Conservation (phyloP, 2,113 vertebrate genomes). For the Gila orcuttii region DNA sequence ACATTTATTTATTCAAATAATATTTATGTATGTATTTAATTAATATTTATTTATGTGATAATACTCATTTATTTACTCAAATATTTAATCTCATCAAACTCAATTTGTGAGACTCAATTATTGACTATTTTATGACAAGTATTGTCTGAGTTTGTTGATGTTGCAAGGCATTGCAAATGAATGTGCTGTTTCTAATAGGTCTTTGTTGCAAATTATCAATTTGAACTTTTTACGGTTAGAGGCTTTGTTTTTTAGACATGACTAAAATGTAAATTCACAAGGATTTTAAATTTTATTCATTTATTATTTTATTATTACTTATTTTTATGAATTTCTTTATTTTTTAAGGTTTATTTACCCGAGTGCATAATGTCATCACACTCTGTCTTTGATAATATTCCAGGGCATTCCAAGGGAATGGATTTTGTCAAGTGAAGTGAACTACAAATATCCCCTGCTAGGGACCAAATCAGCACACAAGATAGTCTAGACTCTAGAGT, state of each 20-base stretch:
- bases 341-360: too few species aligned
- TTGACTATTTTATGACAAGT: background rate
- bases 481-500: background rate
- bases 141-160: background rate
- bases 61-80: background rate
- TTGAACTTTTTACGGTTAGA: constrained; percentile 26
- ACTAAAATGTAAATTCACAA: too few species aligned
- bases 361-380: too few species aligned
- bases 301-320: too few species aligned
- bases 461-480: background rate
- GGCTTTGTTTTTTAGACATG: constrained; percentile 14
- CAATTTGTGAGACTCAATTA: background rate
- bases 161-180: background rate
- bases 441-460: background rate
- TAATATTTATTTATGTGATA: background rate
- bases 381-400: background rate
- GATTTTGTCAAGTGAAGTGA: background rate
- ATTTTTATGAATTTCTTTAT: background rate
- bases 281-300: too few species aligned
- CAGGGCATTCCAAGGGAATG: background rate
- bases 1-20: background rate
- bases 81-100: background rate
- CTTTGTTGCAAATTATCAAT: constrained; percentile 27
- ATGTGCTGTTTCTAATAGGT: constrained; percentile 9
- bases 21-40: background rate